Conservation (phyloP, 2,797 vertebrate genomes). For the Nyctibius grandis region DNA sequence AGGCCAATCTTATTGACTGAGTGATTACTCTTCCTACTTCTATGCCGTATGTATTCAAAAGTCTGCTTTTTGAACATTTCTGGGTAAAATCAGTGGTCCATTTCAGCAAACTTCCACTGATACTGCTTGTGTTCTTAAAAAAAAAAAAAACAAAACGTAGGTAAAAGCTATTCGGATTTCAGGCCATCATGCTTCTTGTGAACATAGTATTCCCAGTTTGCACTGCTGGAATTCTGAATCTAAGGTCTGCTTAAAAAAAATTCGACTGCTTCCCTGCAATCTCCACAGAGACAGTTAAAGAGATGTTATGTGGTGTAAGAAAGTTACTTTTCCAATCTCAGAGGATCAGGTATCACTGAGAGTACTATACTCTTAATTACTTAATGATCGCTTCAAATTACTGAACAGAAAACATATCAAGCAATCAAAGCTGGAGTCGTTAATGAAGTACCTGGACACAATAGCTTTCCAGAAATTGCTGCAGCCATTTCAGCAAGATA, state of each 20-base stretch:
- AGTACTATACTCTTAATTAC: slow-evolving; percentile 51
- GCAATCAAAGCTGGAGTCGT: slow-evolving; percentile 28
- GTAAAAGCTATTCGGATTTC: slow-evolving; percentile 7
- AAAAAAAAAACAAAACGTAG: neutral
- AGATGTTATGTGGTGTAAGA: neutral
- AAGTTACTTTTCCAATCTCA: slow-evolving; percentile 35
- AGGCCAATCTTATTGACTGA: neutral
- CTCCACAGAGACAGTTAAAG: neutral
- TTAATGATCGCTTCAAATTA: slow-evolving; percentile 39
- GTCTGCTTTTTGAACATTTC: neutral
- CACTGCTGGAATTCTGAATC: slow-evolving; percentile 16
- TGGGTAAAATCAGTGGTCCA: neutral
- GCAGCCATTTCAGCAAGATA: neutral
- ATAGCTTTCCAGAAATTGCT: neutral
- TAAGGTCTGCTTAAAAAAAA: neutral
- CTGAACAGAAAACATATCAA: slow-evolving; percentile 45
- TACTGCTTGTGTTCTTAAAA: neutral
- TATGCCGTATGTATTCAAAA: neutral
- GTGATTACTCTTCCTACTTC: slow-evolving; percentile 4
- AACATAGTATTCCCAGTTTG: slow-evolving; percentile 24
- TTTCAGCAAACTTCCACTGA: neutral
- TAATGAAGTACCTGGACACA: neutral
- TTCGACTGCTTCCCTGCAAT: neutral
- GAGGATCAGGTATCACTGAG: slow-evolving; percentile 2
- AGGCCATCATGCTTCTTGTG: neutral